Percentiles rank a stretch among this genome's conserved stretches.
These are phyloP conservation scores for Malurus elegans DNA, from an alignment of 2,113 vertebrate species.

Conservation along the genomic window DNA sequence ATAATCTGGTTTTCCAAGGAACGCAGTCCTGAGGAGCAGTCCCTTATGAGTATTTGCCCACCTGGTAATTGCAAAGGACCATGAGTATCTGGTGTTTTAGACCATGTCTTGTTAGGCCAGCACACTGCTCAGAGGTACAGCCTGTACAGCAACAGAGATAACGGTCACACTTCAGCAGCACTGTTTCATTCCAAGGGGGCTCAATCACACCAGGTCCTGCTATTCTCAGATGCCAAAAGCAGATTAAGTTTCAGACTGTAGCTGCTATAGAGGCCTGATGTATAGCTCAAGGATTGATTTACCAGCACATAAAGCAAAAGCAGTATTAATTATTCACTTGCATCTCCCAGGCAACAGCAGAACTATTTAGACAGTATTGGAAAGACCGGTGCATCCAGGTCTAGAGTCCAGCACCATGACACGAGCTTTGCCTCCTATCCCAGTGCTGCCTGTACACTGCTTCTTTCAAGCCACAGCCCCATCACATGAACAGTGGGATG, in stretches of 20 bases:
- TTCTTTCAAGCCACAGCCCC: neutral
- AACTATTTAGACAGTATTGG: neutral
- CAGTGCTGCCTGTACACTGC: fast-evolving
- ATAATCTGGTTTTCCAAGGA: neutral
- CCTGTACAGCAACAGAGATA: neutral
- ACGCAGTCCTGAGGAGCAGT: neutral
- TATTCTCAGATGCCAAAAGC: neutral
- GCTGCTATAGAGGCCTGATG: neutral
- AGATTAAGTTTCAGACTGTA: conserved; percentile 22
- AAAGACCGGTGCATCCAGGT: neutral
- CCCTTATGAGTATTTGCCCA: neutral
- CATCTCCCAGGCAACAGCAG: neutral
- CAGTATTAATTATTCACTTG: conserved; percentile 50
- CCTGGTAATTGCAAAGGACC: neutral
- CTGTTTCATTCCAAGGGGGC: neutral
- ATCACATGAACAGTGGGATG: neutral
- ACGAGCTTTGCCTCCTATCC: neutral
- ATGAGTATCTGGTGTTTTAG: neutral
- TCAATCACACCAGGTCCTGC: neutral
- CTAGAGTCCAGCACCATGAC: neutral
- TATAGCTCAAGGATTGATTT: neutral
- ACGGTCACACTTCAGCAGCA: neutral
- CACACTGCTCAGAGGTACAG: neutral
- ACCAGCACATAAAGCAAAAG: neutral
- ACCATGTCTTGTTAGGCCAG: neutral